phyloP scores from a whole-genome alignment of 1,140 invertebrate species.

The Leptestheria dahalacensis region DNA sequence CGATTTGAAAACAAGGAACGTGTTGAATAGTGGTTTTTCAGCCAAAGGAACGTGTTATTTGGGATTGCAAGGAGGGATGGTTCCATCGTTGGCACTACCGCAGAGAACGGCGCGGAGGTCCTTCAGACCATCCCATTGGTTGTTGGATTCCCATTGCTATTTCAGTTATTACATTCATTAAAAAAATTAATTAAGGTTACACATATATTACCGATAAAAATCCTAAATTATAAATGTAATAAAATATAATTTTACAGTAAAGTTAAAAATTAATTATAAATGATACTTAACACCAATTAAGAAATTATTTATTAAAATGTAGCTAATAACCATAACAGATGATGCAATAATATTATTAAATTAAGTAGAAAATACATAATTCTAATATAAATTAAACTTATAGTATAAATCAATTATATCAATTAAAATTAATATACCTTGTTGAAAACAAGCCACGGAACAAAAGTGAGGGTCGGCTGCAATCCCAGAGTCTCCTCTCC shows the following conservation, averaged over 20 bases:
- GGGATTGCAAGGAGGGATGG: background rate
- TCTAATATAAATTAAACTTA: background rate
- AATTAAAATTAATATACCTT: slow-evolving; percentile 10
- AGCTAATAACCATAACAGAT: background rate
- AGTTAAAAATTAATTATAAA: too few relatives aligned
- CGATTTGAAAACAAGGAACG: too few relatives aligned
- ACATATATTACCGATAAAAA: too few relatives aligned
- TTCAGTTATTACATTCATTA: too few relatives aligned
- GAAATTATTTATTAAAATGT: too few relatives aligned
- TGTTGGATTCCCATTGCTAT: background rate
- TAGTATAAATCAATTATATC: too few relatives aligned
- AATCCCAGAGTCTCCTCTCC: slow-evolving; percentile 13
- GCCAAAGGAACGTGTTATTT: background rate
- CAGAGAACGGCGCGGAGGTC: background rate
- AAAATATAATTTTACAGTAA: background rate
- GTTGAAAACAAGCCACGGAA: slow-evolving; percentile 17
- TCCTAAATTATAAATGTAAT: background rate
- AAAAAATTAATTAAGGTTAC: background rate
- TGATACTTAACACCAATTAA: too few relatives aligned
- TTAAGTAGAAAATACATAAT: background rate
- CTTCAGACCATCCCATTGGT: background rate
- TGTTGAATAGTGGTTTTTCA: too few relatives aligned
- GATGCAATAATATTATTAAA: background rate
- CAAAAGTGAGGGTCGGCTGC: slow-evolving; percentile 14
- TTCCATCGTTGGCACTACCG: background rate